Evolutionary conservation across 2,888 invertebrate species (phyloP).

Genomic region (Rhingia campestris): DNA sequence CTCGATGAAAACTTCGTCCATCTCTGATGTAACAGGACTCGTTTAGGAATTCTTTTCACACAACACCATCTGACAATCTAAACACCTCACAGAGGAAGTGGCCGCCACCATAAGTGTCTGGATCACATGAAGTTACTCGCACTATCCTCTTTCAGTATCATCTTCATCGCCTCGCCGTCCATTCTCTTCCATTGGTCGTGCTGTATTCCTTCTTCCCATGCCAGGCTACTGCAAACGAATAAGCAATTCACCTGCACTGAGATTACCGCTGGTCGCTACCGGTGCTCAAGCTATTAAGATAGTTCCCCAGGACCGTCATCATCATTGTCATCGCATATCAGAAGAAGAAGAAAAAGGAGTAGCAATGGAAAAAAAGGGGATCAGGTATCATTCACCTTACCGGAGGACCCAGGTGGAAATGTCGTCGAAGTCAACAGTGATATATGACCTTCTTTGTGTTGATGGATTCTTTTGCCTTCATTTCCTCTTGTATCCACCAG

Average conservation of each 20-base stretch:
- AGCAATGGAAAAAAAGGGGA: background rate
- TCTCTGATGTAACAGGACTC: conserved; percentile 20
- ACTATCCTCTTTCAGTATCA: background rate
- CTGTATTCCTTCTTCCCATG: conserved; percentile 11
- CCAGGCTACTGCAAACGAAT: conserved; percentile 50
- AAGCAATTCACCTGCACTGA: conserved; percentile 27
- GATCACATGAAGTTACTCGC: conserved; percentile 20
- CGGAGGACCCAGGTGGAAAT: conserved; percentile 64
- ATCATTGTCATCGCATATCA: conserved; percentile 14
- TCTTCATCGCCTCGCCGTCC: conserved; percentile 3
- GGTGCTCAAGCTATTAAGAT: conserved; percentile 22
- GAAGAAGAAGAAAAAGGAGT: conserved; percentile 6
- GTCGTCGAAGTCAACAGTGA: conserved; percentile 68
- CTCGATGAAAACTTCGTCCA: conserved; percentile 43
- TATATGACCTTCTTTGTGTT: conserved; percentile 70
- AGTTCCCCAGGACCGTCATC: background rate
- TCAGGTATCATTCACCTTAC: conserved; percentile 55
- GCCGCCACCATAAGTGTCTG: conserved; percentile 15
- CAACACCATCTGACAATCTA: conserved; percentile 29
- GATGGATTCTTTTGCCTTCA: conserved; percentile 63
- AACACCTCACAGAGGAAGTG: conserved; percentile 41
- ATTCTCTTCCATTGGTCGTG: background rate
- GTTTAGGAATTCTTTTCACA: conserved; percentile 36
- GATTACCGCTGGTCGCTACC: conserved; percentile 39
- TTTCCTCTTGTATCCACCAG: conserved; percentile 32